Evolutionary conservation across 2,113 vertebrate genomes (phyloP).

Genomic region (Tachysurus fulvidraco): DNA sequence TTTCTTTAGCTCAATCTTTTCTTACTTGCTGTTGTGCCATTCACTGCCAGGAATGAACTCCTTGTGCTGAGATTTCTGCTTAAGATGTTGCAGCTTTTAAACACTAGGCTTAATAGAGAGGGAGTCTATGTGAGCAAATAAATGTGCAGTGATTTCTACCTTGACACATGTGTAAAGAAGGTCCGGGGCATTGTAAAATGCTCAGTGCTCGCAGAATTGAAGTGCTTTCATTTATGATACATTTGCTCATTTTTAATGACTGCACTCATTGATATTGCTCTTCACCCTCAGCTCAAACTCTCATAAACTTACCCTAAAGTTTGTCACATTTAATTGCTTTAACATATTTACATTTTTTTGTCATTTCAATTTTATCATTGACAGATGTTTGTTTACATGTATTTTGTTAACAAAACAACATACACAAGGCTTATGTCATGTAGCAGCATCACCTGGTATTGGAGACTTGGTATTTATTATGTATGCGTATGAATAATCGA

Average conservation of each 20-base stretch:
- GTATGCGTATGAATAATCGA: background rate
- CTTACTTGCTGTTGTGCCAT: background rate
- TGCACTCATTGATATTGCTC: background rate
- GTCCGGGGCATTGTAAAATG: background rate
- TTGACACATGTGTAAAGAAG: background rate
- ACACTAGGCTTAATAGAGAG: background rate
- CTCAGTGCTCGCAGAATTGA: background rate
- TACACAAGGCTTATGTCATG: background rate
- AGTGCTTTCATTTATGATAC: background rate
- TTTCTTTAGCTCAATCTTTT: background rate
- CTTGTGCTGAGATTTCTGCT: background rate
- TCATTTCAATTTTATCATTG: background rate
- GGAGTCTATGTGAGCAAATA: background rate
- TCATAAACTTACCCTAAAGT: background rate
- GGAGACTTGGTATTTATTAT: background rate
- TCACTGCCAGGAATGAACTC: background rate
- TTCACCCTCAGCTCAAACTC: background rate
- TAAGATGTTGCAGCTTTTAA: background rate
- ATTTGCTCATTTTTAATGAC: background rate
- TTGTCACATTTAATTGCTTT: background rate
- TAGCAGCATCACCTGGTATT: background rate
- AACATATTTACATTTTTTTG: background rate
- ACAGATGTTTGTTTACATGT: background rate
- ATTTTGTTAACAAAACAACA: background rate
- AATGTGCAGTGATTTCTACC: background rate